These are phyloP conservation scores for Characodon lateralis DNA, from an alignment of 2,797 vertebrate genomes.

Conservation along the genomic window DNA sequence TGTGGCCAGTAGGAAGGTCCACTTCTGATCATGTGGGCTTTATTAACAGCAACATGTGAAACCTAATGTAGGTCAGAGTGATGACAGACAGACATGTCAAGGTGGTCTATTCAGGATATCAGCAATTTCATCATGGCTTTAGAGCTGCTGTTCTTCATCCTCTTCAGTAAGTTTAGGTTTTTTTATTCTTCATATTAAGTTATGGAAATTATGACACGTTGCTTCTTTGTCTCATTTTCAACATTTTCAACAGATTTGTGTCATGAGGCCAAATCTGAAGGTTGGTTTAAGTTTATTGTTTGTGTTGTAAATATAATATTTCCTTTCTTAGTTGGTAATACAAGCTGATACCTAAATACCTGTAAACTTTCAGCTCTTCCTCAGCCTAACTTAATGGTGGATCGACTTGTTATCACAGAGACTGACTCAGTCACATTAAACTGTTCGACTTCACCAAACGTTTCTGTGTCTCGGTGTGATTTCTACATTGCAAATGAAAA, in stretches of 20 bases:
- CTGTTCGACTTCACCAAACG: slow-evolving; percentile 20
- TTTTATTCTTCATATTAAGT: background rate
- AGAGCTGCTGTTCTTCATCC: background rate
- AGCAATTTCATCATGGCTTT: background rate
- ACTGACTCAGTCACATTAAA: slow-evolving; percentile 36
- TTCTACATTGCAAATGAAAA: background rate
- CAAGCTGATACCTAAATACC: background rate
- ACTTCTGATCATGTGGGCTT: slow-evolving; percentile 3
- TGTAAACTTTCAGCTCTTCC: slow-evolving; percentile 16
- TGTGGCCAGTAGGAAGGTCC: background rate
- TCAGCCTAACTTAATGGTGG: slow-evolving; percentile 18
- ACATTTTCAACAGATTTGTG: slow-evolving; percentile 2
- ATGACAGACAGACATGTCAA: background rate
- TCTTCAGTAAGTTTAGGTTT: slow-evolving; percentile 21
- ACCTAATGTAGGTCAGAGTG: fast-evolving
- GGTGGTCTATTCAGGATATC: background rate
- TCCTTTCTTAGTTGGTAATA: background rate
- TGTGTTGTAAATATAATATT: background rate
- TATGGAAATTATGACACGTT: background rate
- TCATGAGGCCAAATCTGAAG: background rate
- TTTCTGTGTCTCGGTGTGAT: slow-evolving; percentile 26
- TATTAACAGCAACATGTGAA: background rate
- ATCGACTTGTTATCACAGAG: slow-evolving; percentile 1
- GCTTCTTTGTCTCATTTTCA: background rate
- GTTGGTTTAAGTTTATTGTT: background rate